These are phyloP conservation scores for Sitta carolinensis DNA, from an alignment of 2,797 vertebrate genomes.

Conservation along the genomic window DNA sequence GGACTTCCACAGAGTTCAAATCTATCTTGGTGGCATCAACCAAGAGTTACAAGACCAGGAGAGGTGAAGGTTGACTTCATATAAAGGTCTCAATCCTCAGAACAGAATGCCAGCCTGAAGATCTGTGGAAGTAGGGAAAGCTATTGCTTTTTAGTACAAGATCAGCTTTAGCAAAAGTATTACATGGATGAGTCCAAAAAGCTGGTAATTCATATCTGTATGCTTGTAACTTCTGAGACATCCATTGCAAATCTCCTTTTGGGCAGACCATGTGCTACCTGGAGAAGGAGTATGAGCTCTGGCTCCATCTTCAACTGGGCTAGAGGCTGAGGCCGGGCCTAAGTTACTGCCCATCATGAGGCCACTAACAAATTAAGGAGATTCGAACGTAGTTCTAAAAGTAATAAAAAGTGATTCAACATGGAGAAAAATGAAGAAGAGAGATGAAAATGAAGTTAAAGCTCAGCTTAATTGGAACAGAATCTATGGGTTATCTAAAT, in stretches of 20 bases:
- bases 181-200: not conserved
- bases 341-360: not conserved
- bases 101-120: not conserved
- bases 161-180: not conserved
- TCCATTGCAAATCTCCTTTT: not conserved
- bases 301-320: not conserved
- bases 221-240: not conserved
- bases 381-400: not conserved
- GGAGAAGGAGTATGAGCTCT: not conserved
- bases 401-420: not conserved
- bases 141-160: not conserved
- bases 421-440: not conserved
- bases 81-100: not conserved
- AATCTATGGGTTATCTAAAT: not conserved
- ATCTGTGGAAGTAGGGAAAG: not conserved
- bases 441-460: not conserved
- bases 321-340: not conserved
- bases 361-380: not conserved
- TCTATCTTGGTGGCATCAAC: not conserved
- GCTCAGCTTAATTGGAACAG: not conserved
- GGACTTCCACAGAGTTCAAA: not conserved
- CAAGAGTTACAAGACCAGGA: not conserved
- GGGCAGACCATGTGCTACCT: not conserved
- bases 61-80: not conserved
- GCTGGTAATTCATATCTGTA: not conserved